phyloP scores from a whole-genome alignment of 2,888 invertebrate species.

The Platycheirus albimanus region DNA sequence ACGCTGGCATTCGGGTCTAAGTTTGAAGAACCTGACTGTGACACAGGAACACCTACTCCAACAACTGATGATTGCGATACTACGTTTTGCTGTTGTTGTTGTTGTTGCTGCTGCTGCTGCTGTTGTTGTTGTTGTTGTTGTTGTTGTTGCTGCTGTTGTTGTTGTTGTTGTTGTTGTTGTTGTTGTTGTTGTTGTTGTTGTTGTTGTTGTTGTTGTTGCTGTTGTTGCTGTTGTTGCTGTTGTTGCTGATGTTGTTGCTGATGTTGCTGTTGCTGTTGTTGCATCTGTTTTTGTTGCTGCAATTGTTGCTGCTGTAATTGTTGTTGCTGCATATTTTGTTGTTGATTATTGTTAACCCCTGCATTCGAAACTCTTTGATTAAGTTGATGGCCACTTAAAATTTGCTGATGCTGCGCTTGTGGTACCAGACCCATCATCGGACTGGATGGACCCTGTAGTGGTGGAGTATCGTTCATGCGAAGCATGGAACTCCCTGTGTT shows the following conservation, averaged over 20 bases:
- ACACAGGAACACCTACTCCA: conserved; percentile 77
- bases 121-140: conserved; percentile 73
- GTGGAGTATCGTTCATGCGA: conserved; percentile 84
- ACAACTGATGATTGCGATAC: conserved; percentile 79
- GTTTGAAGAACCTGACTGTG: conserved; percentile 82
- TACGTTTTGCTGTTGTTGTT: conserved; percentile 77
- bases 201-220: conserved; percentile 71
- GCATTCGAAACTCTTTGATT: conserved; percentile 74
- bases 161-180: conserved; percentile 75
- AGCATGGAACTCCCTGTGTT: conserved; percentile 85
- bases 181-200: conserved; percentile 75
- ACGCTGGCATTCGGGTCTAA: conserved; percentile 96
- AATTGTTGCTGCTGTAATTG: conserved; percentile 49
- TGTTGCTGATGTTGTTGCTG: conserved; percentile 72
- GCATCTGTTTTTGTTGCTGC: conserved; percentile 70
- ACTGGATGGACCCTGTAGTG: conserved; percentile 81
- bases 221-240: conserved; percentile 63
- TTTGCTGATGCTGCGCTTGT: conserved; percentile 75
- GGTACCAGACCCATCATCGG: conserved; percentile 81
- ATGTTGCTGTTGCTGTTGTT: conserved; percentile 74
- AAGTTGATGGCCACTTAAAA: conserved; percentile 77
- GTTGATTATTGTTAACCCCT: conserved; percentile 51
- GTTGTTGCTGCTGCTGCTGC: conserved; percentile 53
- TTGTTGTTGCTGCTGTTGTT: conserved; percentile 69
- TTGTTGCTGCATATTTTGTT: conserved; percentile 67